Conservation (phyloP, 2,888 invertebrate species). For the Tinea semifulvella region DNA sequence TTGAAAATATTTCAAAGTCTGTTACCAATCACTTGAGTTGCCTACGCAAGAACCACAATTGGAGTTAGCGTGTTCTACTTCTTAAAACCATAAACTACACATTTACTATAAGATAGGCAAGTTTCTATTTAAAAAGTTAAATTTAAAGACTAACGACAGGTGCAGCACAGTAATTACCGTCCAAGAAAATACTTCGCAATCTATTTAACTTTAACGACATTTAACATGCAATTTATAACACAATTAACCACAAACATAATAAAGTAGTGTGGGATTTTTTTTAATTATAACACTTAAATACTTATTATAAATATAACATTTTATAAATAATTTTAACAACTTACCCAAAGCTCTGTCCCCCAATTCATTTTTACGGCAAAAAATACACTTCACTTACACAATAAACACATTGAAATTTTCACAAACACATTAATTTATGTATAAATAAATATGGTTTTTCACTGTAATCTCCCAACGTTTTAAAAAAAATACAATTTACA, state of each 20-base stretch:
- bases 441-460: slow-evolving; percentile 22
- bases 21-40: slow-evolving; percentile 5
- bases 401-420: slow-evolving; percentile 56
- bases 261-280: neutral
- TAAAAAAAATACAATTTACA: slow-evolving; percentile 53
- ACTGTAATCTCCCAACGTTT: slow-evolving; percentile 24
- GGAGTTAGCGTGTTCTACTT: slow-evolving; percentile 5
- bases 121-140: neutral
- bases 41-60: slow-evolving; percentile 8
- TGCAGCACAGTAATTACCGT: too few relatives aligned
- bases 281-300: neutral
- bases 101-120: too few relatives aligned
- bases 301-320: neutral
- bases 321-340: slow-evolving; percentile 27
- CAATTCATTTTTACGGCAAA: slow-evolving; percentile 68
- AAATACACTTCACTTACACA: slow-evolving; percentile 53
- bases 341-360: slow-evolving; percentile 76
- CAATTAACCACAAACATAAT: neutral
- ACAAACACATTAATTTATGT: slow-evolving; percentile 37
- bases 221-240: neutral
- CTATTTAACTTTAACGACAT: too few relatives aligned
- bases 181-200: too few relatives aligned
- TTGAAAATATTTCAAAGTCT: slow-evolving; percentile 13
- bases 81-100: too few relatives aligned
- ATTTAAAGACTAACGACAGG: slow-evolving; percentile 3